phyloP scores from a whole-genome alignment of 2,888 invertebrate genomes.

The Amblyjoppa proteus region DNA sequence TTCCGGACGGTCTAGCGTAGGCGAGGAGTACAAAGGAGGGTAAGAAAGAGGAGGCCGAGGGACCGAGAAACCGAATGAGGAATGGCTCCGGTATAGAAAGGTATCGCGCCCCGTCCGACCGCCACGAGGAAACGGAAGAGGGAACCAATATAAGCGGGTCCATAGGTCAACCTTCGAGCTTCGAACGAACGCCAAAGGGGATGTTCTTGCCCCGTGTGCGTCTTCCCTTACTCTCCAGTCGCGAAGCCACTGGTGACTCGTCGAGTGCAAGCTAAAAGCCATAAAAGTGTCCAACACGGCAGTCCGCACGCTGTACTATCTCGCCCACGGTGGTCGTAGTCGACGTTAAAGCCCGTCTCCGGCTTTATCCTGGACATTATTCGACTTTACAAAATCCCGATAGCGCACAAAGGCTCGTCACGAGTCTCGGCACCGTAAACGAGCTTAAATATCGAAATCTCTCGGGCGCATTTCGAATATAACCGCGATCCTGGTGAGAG shows the following conservation, averaged over 20 bases:
- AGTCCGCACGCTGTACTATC: constrained; percentile 13
- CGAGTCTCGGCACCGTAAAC: background rate
- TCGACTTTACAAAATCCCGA: constrained; percentile 58
- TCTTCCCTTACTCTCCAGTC: constrained; percentile 20
- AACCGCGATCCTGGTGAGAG: constrained; percentile 28
- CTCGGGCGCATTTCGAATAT: constrained; percentile 37
- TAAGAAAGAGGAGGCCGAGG: constrained; percentile 8
- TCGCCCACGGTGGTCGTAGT: background rate
- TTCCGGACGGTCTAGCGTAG: constrained; percentile 5
- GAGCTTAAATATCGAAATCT: constrained; percentile 43
- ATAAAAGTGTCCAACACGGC: constrained; percentile 56
- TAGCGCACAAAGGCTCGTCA: constrained; percentile 36
- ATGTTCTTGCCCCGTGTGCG: constrained; percentile 20
- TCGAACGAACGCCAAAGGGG: constrained; percentile 31
- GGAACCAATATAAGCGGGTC: constrained; percentile 63
- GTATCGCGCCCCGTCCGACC: constrained; percentile 39
- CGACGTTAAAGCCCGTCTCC: constrained; percentile 14
- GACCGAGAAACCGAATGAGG: constrained; percentile 60
- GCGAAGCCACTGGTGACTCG: constrained; percentile 22
- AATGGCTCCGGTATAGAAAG: constrained; percentile 54
- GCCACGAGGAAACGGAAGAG: constrained; percentile 43
- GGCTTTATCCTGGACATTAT: constrained; percentile 30
- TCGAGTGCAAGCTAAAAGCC: constrained; percentile 31
- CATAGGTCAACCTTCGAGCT: constrained; percentile 58
- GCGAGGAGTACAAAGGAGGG: constrained; percentile 21